These are phyloP conservation scores for Harpalus rufipes DNA, from an alignment of 2,888 invertebrate species.

Conservation along the genomic window DNA sequence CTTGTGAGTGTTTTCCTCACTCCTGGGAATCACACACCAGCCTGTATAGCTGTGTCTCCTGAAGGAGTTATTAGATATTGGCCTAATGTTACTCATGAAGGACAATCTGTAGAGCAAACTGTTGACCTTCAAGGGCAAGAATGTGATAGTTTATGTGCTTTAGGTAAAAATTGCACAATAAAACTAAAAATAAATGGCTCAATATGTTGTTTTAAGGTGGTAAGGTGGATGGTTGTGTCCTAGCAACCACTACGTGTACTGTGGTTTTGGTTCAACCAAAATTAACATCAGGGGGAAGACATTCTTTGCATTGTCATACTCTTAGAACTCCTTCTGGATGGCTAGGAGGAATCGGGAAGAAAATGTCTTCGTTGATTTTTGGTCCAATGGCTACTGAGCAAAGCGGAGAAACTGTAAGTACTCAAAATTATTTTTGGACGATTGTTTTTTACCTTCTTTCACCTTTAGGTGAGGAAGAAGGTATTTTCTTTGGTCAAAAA, in stretches of 20 bases:
- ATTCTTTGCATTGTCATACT: constrained; percentile 83
- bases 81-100: constrained; percentile 93
- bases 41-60: constrained; percentile 95
- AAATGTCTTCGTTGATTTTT: constrained; percentile 90
- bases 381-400: constrained; percentile 84
- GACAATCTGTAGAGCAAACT: constrained; percentile 89
- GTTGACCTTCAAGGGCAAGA: constrained; percentile 92
- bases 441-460: too few species aligned
- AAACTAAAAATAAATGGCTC: background rate
- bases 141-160: constrained; percentile 86
- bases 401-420: constrained; percentile 81
- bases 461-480: too few species aligned
- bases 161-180: constrained; percentile 71
- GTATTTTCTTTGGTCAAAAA: too few species aligned
- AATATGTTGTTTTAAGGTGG: constrained; percentile 17
- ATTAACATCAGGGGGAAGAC: constrained; percentile 82
- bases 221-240: constrained; percentile 83
- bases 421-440: background rate
- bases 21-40: constrained; percentile 82
- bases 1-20: constrained; percentile 86
- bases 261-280: constrained; percentile 86
- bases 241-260: constrained; percentile 95
- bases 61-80: constrained; percentile 95
- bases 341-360: constrained; percentile 91
- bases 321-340: constrained; percentile 88